Evolutionary conservation across 2,113 vertebrate genomes (phyloP).

Genomic region (Takifugu flavidus): DNA sequence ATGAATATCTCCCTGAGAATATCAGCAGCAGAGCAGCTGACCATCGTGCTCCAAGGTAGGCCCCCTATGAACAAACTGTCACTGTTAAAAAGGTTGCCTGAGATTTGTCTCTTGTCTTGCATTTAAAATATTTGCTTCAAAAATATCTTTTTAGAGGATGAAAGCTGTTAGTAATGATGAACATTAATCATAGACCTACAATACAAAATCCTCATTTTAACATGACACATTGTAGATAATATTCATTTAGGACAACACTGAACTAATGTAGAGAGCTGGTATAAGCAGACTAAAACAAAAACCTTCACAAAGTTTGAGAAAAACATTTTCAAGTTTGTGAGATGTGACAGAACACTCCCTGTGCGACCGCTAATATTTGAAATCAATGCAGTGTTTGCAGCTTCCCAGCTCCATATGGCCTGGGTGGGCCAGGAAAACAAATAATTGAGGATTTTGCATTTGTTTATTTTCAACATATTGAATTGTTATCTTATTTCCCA

Average conservation of each 20-base stretch:
- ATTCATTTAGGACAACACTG: neutral
- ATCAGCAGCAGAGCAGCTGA: constrained; percentile 91
- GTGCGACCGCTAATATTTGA: constrained; percentile 8
- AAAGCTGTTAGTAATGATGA: too few species aligned
- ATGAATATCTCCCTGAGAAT: constrained; percentile 83
- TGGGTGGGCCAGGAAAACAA: constrained; percentile 21
- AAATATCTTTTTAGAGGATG: too few species aligned
- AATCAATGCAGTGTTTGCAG: constrained; percentile 4
- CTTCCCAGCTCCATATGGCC: constrained; percentile 38
- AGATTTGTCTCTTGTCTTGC: neutral
- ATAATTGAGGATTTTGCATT: constrained; percentile 31
- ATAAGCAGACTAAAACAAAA: neutral
- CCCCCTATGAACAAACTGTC: neutral
- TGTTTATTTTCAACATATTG: constrained; percentile 29
- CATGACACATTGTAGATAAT: too few species aligned
- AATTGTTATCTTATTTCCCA: constrained; percentile 30
- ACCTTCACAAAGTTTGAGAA: neutral
- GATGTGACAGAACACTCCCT: neutral
- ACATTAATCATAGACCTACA: neutral
- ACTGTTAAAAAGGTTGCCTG: too few species aligned
- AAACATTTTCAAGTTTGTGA: too few species aligned
- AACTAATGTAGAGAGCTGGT: neutral
- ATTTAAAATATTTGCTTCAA: too few species aligned
- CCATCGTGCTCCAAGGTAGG: constrained; percentile 90
- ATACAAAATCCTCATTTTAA: neutral